Evolutionary conservation across 2,113 vertebrate genomes (phyloP).

Genomic region (Malurus elegans): DNA sequence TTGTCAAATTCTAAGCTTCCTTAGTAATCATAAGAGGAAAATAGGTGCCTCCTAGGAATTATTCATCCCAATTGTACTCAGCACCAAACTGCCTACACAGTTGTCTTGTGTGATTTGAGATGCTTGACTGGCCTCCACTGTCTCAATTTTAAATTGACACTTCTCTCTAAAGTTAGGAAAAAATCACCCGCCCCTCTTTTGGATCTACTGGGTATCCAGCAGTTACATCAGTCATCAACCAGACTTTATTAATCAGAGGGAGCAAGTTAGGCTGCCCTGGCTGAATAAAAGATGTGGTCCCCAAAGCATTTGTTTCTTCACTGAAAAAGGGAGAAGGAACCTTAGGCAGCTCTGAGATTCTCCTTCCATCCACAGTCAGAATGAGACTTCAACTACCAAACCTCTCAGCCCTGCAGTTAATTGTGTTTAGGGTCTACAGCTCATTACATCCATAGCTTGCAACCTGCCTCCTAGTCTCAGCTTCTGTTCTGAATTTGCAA

Average conservation of each 20-base stretch:
- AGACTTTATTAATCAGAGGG: background rate
- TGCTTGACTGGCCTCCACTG: constrained; percentile 20
- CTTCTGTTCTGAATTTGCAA: background rate
- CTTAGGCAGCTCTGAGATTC: background rate
- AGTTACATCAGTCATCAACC: background rate
- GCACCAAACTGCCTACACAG: constrained; percentile 34
- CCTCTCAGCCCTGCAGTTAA: background rate
- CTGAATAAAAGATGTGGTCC: background rate
- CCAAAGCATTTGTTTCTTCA: background rate
- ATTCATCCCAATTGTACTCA: constrained; percentile 45
- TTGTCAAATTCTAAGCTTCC: constrained; percentile 30
- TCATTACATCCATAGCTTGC: background rate
- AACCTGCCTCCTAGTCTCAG: background rate
- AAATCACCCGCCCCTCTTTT: background rate
- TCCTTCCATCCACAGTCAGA: background rate
- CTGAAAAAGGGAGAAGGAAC: background rate
- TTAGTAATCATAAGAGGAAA: constrained; percentile 25
- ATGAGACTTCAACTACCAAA: background rate
- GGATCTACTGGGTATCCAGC: background rate
- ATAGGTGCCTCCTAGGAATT: constrained; percentile 19
- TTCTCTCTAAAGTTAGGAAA: background rate
- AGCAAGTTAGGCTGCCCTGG: background rate
- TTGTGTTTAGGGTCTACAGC: background rate
- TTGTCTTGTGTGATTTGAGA: constrained; percentile 43
- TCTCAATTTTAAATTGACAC: constrained; percentile 7